Evolutionary conservation across 2,888 invertebrate genomes (phyloP), one percentile per base, ranked within the genome.

Genomic region (Antheraea yamamai): DNA sequence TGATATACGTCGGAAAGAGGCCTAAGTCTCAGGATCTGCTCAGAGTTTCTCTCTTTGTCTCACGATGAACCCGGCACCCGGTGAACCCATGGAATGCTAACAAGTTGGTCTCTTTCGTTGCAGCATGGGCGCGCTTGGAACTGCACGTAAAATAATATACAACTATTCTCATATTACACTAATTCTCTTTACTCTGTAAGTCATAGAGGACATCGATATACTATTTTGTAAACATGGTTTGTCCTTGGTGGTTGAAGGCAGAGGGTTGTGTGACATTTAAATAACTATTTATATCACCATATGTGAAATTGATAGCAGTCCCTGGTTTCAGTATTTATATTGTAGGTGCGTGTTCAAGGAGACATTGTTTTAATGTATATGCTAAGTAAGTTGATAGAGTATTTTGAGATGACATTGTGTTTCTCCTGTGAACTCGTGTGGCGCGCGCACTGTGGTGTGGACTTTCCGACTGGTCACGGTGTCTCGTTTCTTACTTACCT

Each of bases 241-340:
- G 61, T 3, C 23, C 61, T 61, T 23, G 61, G 2, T 23, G 61
- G 61, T 61, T 61, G 61, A 23, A 7, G 61, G 61, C 7, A 0
- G 23, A n/a, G 12, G 61, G 61, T 3, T 23, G 23, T 55, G 4
- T 55, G 20, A 55, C 61, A 66, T 30, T 66, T 66, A 66, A 16
- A 66, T 66, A 66, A 30, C 64, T 66, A 66, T 30, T 66, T 66
- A 66, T 66, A 66, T 66, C 30, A 30, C 4, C 30, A 30, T 66
- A 66, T 16, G 64, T 30, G 26, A 30, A 66, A 6, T 66, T 20
- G 30, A 20, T 26, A 26, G 6, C 30, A 26, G 30, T 18, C 16
- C 10, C 23, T 23, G 10, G 16, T 30, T 66, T 26, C 64, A 66
- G 64, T 66, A 66, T 14, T 66, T 66, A 30, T 16, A 30, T 66